Conservation (phyloP, 2,797 vertebrate genomes). For the Sebastes alutus region DNA sequence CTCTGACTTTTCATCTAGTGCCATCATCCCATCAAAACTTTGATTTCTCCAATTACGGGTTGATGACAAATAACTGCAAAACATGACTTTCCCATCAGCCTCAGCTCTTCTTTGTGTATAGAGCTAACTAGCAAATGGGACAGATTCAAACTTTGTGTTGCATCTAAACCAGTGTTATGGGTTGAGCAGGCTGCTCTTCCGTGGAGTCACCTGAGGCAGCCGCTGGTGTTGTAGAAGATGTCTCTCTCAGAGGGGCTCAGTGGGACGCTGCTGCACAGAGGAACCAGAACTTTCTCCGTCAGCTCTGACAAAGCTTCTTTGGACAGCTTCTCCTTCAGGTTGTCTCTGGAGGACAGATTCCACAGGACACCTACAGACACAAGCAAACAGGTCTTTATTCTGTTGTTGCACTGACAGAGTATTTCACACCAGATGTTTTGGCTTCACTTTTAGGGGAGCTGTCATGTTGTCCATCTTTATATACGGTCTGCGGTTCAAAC, state of each 20-base stretch:
- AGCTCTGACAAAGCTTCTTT: conserved; percentile 88
- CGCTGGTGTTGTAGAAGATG: conserved; percentile 94
- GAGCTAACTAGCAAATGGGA: neutral
- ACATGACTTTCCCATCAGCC: neutral
- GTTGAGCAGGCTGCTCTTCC: neutral
- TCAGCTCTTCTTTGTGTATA: neutral
- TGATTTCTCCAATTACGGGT: neutral
- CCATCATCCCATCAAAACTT: neutral
- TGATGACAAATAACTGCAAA: neutral
- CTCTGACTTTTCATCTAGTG: neutral
- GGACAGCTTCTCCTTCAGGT: conserved; percentile 92
- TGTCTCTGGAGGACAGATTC: conserved; percentile 97
- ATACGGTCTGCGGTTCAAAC: neutral
- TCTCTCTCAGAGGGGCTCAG: conserved; percentile 90
- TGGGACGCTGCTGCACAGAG: conserved; percentile 86
- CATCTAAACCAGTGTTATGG: neutral
- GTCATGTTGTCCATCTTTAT: too few relatives aligned
- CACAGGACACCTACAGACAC: conserved; percentile 90
- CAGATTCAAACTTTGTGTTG: neutral
- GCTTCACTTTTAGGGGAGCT: too few relatives aligned
- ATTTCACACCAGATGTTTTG: neutral
- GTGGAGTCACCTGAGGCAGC: conserved; percentile 89
- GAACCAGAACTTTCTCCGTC: conserved; percentile 88
- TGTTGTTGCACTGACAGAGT: neutral
- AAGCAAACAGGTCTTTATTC: neutral